These are phyloP conservation scores for Percopsis transmontana DNA, from an alignment of 2,113 vertebrate species.

Conservation along the genomic window DNA sequence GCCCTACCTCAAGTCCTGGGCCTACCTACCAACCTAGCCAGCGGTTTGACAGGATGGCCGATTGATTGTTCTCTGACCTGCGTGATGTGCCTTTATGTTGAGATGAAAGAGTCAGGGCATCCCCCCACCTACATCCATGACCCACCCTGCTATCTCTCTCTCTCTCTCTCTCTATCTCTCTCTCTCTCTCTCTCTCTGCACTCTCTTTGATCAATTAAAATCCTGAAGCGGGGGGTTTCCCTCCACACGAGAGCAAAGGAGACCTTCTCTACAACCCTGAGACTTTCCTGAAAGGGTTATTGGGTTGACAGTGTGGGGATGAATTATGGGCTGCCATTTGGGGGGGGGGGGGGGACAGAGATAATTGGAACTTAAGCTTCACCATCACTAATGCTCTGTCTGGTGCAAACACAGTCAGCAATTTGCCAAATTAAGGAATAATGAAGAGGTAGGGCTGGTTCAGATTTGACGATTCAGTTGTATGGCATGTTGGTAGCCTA, in stretches of 20 bases:
- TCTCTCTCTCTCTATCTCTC: slow-evolving; percentile 1
- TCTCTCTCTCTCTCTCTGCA: slow-evolving; percentile 7
- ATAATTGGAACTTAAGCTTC: slow-evolving; percentile 45
- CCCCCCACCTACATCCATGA: slow-evolving; percentile 18
- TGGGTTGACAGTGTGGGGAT: slow-evolving; percentile 44
- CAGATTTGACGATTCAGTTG: too few species aligned
- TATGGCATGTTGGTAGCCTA: too few species aligned
- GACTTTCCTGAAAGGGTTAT: slow-evolving; percentile 54
- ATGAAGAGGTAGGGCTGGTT: too few species aligned
- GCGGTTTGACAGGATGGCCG: too few species aligned
- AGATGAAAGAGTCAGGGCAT: slow-evolving; percentile 42
- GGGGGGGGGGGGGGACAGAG: slow-evolving; percentile 1
- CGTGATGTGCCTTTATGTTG: slow-evolving; percentile 37
- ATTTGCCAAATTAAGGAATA: too few species aligned
- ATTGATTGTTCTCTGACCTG: not conserved
- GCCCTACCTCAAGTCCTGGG: too few species aligned
- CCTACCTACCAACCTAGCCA: too few species aligned
- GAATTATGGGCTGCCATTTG: slow-evolving; percentile 27
- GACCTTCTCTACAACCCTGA: not conserved
- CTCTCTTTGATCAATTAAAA: slow-evolving; percentile 56
- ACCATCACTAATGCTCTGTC: slow-evolving; percentile 15
- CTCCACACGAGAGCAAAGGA: slow-evolving; percentile 39
- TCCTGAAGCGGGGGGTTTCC: slow-evolving; percentile 20
- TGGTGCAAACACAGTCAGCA: too few species aligned
- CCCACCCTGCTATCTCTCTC: slow-evolving; percentile 10